Percentiles rank a stretch among this genome's conserved stretches.
These are phyloP conservation scores for Ctenodactylus gundi DNA, from an alignment of 2,113 vertebrate species.

Conservation along the genomic window DNA sequence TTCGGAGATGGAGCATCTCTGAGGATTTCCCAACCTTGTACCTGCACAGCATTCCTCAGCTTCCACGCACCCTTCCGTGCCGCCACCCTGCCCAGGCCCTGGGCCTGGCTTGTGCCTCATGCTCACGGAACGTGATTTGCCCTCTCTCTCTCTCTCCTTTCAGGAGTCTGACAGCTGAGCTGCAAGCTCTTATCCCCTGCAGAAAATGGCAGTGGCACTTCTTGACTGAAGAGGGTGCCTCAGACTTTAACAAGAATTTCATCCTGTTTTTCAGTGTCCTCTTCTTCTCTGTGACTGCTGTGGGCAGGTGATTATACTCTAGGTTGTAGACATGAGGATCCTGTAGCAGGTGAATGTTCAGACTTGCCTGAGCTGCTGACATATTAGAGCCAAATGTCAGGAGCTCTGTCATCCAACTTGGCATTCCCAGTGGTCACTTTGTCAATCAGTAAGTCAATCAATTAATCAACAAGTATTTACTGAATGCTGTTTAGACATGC, in stretches of 20 bases:
- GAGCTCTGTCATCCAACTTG: constrained; percentile 19
- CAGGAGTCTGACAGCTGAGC: neutral
- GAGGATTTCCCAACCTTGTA: neutral
- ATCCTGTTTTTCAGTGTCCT: neutral
- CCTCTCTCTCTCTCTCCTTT: constrained; percentile 30
- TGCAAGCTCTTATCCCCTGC: neutral
- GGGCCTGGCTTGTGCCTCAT: neutral
- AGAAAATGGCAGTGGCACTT: neutral
- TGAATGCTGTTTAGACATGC: neutral
- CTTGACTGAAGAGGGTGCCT: neutral
- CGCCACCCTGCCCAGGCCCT: neutral
- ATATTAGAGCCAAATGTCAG: neutral
- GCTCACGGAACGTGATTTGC: neutral
- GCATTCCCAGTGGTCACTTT: neutral
- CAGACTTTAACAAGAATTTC: neutral
- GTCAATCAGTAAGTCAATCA: constrained; percentile 63
- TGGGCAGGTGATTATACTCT: neutral
- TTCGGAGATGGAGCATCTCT: neutral
- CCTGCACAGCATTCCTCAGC: neutral
- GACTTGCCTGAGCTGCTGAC: constrained; percentile 3
- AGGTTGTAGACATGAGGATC: neutral
- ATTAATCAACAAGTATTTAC: constrained; percentile 55
- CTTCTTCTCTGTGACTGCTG: neutral
- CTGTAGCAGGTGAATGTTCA: neutral
- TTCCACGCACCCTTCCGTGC: neutral